phyloP scores from a whole-genome alignment of 1,140 invertebrate genomes.

The Rhyzopertha dominica region DNA sequence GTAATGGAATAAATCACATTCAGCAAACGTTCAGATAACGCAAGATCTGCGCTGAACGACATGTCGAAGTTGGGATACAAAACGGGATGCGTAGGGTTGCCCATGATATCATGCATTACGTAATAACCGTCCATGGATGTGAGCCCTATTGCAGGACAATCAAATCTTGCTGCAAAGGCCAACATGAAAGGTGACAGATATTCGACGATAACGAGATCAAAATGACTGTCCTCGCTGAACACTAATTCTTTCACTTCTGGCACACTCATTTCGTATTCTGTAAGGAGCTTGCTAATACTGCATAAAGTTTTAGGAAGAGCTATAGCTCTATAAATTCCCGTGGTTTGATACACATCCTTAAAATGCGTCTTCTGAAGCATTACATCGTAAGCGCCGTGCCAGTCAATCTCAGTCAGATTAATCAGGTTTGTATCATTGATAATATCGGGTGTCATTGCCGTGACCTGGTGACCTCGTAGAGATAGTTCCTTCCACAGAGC shows the following conservation, averaged over 20 bases:
- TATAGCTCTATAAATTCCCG: neutral
- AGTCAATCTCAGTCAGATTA: constrained; percentile 19
- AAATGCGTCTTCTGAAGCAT: constrained; percentile 8
- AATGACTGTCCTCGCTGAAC: too few relatives aligned
- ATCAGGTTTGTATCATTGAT: constrained; percentile 27
- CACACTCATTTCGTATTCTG: too few relatives aligned
- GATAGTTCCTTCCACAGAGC: constrained; percentile 33
- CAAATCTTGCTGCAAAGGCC: neutral
- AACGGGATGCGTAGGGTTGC: constrained; percentile 1
- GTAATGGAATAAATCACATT: too few relatives aligned
- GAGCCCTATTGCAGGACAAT: neutral
- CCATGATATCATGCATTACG: neutral
- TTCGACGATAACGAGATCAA: neutral
- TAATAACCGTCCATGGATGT: neutral
- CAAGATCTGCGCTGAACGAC: too few relatives aligned
- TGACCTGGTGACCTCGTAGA: constrained; percentile 47
- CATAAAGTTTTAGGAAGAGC: constrained; percentile 9
- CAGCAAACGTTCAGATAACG: too few relatives aligned
- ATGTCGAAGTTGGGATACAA: too few relatives aligned
- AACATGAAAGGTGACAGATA: neutral
- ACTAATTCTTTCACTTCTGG: too few relatives aligned
- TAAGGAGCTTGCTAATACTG: constrained; percentile 10
- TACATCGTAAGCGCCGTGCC: constrained; percentile 10
- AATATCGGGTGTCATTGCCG: constrained; percentile 42
- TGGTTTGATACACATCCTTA: neutral